Conservation (phyloP, 2,888 invertebrate species). For the Limenitis camilla region DNA sequence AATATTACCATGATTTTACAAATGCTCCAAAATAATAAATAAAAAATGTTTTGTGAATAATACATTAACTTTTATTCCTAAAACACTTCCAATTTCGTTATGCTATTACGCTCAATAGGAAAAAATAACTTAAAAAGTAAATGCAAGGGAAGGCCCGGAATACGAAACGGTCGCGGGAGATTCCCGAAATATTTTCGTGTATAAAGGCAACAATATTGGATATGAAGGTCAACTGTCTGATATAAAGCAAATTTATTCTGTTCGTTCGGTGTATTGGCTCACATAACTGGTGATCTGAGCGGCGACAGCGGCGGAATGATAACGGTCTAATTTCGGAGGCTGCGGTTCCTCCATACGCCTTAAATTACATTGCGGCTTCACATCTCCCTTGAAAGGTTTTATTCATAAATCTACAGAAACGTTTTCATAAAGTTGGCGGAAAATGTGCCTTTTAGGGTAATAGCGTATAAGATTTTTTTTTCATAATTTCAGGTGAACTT, state of each 20-base stretch:
- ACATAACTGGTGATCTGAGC: conserved; percentile 68
- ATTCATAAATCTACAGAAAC: conserved; percentile 71
- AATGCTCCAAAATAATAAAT: conserved; percentile 1
- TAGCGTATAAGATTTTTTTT: conserved; percentile 36
- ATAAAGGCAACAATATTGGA: conserved; percentile 65
- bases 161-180: conserved; percentile 42
- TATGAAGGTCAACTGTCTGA: conserved; percentile 68
- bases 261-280: conserved; percentile 68
- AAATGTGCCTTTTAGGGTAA: conserved; percentile 54
- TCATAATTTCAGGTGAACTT: conserved; percentile 14
- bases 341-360: conserved; percentile 55
- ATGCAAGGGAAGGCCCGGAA: conserved; percentile 35
- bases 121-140: conserved; percentile 47
- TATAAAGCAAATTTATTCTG: conserved; percentile 73
- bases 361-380: conserved; percentile 67
- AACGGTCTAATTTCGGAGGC: conserved; percentile 69
- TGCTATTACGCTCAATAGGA: conserved; percentile 40
- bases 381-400: conserved; percentile 70
- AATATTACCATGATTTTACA: background rate
- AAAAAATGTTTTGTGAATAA: conserved; percentile 2
- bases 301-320: conserved; percentile 69
- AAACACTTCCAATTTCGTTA: conserved; percentile 45
- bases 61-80: conserved; percentile 12
- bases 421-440: conserved; percentile 67
- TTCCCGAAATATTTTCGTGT: conserved; percentile 57